These are phyloP conservation scores for Ormyrus rosae DNA, from an alignment of 2,888 invertebrate genomes.

Conservation along the genomic window DNA sequence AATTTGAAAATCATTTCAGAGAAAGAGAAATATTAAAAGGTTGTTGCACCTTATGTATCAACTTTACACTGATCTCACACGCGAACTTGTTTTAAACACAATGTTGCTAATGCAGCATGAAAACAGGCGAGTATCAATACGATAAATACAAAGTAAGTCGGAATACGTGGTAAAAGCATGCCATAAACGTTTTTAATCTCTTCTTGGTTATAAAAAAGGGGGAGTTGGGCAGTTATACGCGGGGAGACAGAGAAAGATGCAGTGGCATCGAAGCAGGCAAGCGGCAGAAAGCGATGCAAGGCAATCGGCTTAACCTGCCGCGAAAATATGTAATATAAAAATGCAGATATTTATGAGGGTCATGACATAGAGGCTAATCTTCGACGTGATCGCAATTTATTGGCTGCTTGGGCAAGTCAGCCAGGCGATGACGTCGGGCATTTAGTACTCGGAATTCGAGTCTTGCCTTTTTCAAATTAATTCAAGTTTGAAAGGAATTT, in stretches of 20 bases:
- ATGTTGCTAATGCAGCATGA: too few relatives aligned
- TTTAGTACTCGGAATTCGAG: neutral
- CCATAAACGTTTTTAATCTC: slow-evolving; percentile 72
- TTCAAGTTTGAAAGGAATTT: too few relatives aligned
- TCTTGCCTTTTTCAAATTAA: too few relatives aligned
- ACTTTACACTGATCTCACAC: too few relatives aligned
- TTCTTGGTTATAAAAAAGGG: slow-evolving; percentile 60
- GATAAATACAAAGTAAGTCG: slow-evolving; percentile 61
- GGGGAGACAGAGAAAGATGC: slow-evolving; percentile 45
- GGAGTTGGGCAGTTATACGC: slow-evolving; percentile 62
- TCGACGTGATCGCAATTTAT: slow-evolving; percentile 74
- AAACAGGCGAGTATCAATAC: neutral
- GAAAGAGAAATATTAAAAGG: too few relatives aligned
- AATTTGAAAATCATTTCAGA: too few relatives aligned
- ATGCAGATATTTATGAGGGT: slow-evolving; percentile 75
- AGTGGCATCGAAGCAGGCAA: slow-evolving; percentile 68
- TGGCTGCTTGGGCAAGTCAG: slow-evolving; percentile 58
- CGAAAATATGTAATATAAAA: slow-evolving; percentile 67
- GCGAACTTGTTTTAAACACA: too few relatives aligned
- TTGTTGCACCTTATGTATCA: too few relatives aligned
- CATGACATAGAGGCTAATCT: slow-evolving; percentile 75
- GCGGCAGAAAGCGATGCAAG: slow-evolving; percentile 65
- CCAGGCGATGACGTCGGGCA: slow-evolving; percentile 29
- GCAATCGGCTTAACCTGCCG: slow-evolving; percentile 74
- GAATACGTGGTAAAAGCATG: slow-evolving; percentile 48